Conservation (phyloP, 1,140 invertebrate species). For the Lordiphosa clarofinis region DNA sequence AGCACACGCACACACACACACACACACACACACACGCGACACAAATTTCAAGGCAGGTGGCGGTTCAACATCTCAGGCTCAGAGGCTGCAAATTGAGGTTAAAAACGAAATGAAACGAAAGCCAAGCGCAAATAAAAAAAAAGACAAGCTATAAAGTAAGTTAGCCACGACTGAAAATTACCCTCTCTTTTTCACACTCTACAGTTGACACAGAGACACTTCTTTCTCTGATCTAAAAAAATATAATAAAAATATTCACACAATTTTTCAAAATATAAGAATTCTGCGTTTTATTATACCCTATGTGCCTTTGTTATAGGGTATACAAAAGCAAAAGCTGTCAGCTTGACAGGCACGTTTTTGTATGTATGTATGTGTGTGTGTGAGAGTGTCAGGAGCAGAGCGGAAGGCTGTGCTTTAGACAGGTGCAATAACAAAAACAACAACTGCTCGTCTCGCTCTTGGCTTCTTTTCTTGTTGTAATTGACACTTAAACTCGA, state of each 20-base stretch:
- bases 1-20: conserved; percentile 42
- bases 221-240: too few relatives aligned
- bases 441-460: conserved; percentile 6
- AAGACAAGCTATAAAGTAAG: too few relatives aligned
- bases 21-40: conserved; percentile 31
- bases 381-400: conserved; percentile 11
- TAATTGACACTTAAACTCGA: conserved; percentile 76
- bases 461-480: conserved; percentile 44
- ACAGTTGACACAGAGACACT: too few relatives aligned
- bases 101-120: conserved; percentile 51
- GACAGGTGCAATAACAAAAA: conserved; percentile 29
- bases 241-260: too few relatives aligned
- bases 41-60: conserved; percentile 56
- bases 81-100: conserved; percentile 57
- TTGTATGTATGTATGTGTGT: conserved; percentile 7
- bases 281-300: too few relatives aligned
- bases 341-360: conserved; percentile 54
- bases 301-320: too few relatives aligned
- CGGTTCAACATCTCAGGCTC: conserved; percentile 48
- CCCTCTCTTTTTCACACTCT: too few relatives aligned
- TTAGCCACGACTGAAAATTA: too few relatives aligned
- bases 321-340: conserved; percentile 20
- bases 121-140: conserved; percentile 18
- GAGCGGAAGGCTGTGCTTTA: conserved; percentile 11
- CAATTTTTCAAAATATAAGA: too few relatives aligned